Evolutionary conservation across 2,113 vertebrate species (phyloP).

Genomic region (Boleophthalmus pectinirostris): DNA sequence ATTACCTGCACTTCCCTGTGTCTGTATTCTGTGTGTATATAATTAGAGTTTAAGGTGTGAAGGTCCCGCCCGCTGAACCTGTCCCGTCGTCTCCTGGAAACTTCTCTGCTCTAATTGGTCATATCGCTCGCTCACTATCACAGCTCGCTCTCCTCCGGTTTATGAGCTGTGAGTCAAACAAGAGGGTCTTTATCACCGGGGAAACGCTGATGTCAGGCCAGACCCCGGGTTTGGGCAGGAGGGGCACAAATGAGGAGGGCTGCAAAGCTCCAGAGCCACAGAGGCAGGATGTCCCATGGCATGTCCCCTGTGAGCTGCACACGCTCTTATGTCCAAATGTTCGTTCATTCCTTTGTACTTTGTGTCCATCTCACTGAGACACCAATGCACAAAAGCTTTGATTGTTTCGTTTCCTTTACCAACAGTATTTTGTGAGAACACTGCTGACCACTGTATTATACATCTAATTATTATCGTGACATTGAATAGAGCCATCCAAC

Average conservation of each 20-base stretch:
- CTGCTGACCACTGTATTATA: no score
- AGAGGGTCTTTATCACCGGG: slow-evolving; percentile 67
- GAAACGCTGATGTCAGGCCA: slow-evolving; percentile 71
- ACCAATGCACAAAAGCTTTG: no score
- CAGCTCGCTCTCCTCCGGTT: slow-evolving; percentile 34
- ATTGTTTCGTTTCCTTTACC: no score
- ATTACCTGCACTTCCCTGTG: background rate
- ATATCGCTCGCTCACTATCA: slow-evolving; percentile 47
- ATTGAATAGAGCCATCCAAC: no score
- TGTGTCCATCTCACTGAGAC: background rate
- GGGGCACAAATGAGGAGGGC: slow-evolving; percentile 53
- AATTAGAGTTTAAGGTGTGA: slow-evolving; percentile 31
- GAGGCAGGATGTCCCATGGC: slow-evolving; percentile 26
- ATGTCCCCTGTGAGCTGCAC: slow-evolving; percentile 19
- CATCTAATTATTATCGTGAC: no score
- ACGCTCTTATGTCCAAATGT: slow-evolving; percentile 31
- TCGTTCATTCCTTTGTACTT: no score
- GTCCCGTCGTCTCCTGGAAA: slow-evolving; percentile 48
- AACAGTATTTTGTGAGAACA: no score
- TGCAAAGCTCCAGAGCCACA: slow-evolving; percentile 28
- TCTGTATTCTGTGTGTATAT: slow-evolving; percentile 9
- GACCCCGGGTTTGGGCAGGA: slow-evolving; percentile 63
- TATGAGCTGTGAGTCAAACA: slow-evolving; percentile 60
- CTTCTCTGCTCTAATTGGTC: slow-evolving; percentile 58
- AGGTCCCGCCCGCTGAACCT: slow-evolving; percentile 18